Evolutionary conservation across 2,888 invertebrate genomes (phyloP).

Genomic region (Thymelicus lineola): DNA sequence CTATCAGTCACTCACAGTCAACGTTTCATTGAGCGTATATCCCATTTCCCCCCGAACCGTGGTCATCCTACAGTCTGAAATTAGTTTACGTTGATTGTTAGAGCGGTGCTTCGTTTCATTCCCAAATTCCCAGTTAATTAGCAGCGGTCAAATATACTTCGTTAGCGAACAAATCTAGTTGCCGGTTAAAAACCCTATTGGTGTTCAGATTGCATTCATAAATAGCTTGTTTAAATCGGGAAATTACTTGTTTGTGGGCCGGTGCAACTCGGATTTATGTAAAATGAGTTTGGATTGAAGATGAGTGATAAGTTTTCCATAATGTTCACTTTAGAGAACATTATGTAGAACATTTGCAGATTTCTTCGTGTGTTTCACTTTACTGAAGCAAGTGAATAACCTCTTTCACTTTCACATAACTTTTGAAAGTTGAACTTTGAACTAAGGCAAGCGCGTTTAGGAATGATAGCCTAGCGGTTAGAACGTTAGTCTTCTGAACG

Average conservation of each 20-base stretch:
- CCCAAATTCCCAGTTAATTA: constrained; percentile 54
- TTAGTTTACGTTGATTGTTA: constrained; percentile 47
- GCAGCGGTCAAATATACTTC: constrained; percentile 39
- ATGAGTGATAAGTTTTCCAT: no score
- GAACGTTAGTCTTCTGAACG: no score
- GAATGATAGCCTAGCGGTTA: no score
- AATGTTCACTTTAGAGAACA: no score
- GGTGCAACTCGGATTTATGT: background rate
- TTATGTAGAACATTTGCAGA: no score
- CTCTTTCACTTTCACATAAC: no score
- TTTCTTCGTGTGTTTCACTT: no score
- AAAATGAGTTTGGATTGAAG: background rate
- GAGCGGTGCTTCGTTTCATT: constrained; percentile 38
- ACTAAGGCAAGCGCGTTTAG: no score
- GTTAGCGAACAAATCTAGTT: constrained; percentile 33
- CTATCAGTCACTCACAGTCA: no score
- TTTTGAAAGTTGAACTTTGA: no score
- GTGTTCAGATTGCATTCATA: constrained; percentile 25
- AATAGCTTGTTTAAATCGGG: constrained; percentile 25
- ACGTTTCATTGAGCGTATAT: background rate
- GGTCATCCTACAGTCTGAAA: constrained; percentile 33
- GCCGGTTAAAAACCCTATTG: constrained; percentile 31
- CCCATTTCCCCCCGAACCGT: constrained; percentile 5
- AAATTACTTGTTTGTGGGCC: constrained; percentile 1
- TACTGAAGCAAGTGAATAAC: no score